phyloP scores from a whole-genome alignment of 2,113 vertebrate genomes.

The Alethe diademata region DNA sequence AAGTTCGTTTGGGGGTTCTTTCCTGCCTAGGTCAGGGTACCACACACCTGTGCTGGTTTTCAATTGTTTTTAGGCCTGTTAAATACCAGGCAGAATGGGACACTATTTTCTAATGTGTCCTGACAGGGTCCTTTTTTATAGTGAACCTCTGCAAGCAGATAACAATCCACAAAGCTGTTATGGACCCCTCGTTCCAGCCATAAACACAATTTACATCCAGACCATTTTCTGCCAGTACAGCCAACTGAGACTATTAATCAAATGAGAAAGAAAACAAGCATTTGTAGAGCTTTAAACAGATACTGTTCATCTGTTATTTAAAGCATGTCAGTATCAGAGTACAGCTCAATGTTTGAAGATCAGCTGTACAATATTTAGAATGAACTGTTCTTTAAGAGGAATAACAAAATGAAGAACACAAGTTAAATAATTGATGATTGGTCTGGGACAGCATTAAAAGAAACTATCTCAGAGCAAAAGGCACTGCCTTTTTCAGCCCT shows the following conservation, averaged over 20 bases:
- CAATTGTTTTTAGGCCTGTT: background rate
- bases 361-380: constrained; percentile 30
- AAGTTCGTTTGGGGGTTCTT: background rate
- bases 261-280: constrained; percentile 49
- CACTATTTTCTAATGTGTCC: constrained; percentile 1
- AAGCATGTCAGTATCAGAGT: background rate
- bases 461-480: background rate
- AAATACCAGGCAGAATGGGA: background rate
- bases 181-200: constrained; percentile 8
- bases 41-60: background rate
- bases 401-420: background rate
- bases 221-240: constrained; percentile 35
- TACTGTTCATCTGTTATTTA: constrained; percentile 30
- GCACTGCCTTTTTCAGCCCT: background rate
- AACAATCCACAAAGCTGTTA: background rate
- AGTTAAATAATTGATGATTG: background rate
- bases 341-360: constrained; percentile 22
- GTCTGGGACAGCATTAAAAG: background rate
- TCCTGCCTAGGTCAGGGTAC: background rate
- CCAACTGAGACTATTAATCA: constrained; percentile 54
- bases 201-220: constrained; percentile 53
- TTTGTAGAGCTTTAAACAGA: constrained; percentile 38
- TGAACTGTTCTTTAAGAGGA: background rate
- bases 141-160: constrained; percentile 2
- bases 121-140: background rate